Base-by-base conservation (phyloP, 2,797 vertebrate species). In the Synaphobranchus kaupii region DNA sequence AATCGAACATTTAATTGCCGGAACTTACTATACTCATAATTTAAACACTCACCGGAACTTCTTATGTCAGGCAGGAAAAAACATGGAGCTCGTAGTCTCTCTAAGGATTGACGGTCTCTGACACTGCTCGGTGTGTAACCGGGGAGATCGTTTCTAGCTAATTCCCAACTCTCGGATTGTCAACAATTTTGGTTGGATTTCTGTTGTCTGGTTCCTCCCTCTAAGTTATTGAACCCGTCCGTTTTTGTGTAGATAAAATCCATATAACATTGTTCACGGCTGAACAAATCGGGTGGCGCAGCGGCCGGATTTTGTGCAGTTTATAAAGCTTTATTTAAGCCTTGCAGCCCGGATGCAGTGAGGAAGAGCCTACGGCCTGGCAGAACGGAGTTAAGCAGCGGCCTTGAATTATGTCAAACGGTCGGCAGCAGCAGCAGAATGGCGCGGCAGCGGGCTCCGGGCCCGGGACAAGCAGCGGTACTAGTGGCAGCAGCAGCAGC, bases 341-440 rank as follows among this genome's bases (percentile, higher is more conserved):
- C 91, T 84, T 78, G 85, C 87, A 78, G 91, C 87, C 93, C 93
- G 95, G 93, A 96, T 97, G 96, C 93, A 93, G 88, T 96, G 94
- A 95, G 85, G 86, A 80, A 89, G 90, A 85, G 85, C 87, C 88
- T 86, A 60, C 86, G 91, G 89, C 86, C 89, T 90, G 88, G 90
- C 54, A 87, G 93, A 86, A 73, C 83, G 85, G 87, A 92, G 90
- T 91, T 92, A 84, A 82, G 91, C 34, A 92, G 92, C 92, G 93
- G 92, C 87, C 90, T 93, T 88, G 91, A 89, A 90, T 88, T 88
- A 97, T 97, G 96, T 96, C 96, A 88, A 90, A 90, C 90, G 92
- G 88, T 91, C 94, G 96, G 89, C 91, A 94, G 22, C 96, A 94
- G 91, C 96, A 94, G 91, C 96, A 94, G 60, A 90, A 63, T 85